phyloP scores from a whole-genome alignment of 2,888 invertebrate species.

The Dioctria rufipes region DNA sequence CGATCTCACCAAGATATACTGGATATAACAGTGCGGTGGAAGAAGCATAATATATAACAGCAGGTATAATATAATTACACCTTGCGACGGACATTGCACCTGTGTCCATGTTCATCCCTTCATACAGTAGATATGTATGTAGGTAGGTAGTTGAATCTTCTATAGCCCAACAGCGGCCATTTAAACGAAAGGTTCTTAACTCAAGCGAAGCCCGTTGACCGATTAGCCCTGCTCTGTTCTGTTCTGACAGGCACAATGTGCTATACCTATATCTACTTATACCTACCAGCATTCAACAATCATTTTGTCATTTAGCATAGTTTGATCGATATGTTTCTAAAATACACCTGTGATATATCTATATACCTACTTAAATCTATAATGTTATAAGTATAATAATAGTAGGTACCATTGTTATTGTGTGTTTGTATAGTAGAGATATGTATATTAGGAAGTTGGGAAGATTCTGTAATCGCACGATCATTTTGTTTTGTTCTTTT shows the following conservation, averaged over 20 bases:
- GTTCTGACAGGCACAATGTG: background rate
- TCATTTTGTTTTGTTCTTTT: conserved; percentile 24
- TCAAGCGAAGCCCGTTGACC: background rate
- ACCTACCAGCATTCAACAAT: background rate
- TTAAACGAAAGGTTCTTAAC: too few species aligned
- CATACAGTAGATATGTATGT: background rate
- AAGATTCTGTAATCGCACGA: conserved; percentile 12
- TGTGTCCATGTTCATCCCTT: conserved; percentile 41
- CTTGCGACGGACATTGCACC: conserved; percentile 47
- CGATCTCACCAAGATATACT: conserved; percentile 7
- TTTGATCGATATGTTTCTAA: background rate
- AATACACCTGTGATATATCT: too few species aligned
- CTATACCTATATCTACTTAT: background rate
- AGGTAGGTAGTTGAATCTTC: too few species aligned
- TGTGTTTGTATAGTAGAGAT: too few species aligned
- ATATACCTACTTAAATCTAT: too few species aligned
- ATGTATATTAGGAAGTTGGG: background rate
- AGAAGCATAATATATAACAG: conserved; percentile 30
- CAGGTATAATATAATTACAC: conserved; percentile 39
- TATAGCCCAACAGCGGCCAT: too few species aligned
- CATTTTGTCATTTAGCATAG: conserved; percentile 22
- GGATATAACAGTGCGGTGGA: background rate
- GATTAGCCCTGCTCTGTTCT: background rate
- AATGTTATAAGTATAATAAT: too few species aligned
- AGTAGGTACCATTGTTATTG: too few species aligned